Conservation (phyloP, 2,888 invertebrate genomes). For the Leucophenga montana region DNA sequence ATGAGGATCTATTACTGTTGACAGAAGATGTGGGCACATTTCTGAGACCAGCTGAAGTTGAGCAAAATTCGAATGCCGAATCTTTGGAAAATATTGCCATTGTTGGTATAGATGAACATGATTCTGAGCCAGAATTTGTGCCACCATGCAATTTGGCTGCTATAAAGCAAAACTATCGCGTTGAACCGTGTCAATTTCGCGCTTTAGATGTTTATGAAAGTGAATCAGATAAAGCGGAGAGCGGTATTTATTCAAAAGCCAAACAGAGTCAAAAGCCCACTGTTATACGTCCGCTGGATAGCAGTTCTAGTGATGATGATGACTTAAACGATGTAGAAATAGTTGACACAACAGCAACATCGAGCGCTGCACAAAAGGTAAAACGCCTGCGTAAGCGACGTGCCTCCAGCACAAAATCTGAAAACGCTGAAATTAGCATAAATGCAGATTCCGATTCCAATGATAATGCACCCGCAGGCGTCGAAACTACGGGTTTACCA, state of each 20-base stretch:
- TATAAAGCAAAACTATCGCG: slow-evolving; percentile 61
- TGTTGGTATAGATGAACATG: slow-evolving; percentile 34
- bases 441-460: slow-evolving; percentile 37
- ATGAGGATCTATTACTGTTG: slow-evolving; percentile 65
- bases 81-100: neutral
- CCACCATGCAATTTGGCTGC: slow-evolving; percentile 52
- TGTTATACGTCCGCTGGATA: slow-evolving; percentile 58
- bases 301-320: slow-evolving; percentile 56
- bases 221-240: slow-evolving; percentile 74
- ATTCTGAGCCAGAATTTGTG: slow-evolving; percentile 55
- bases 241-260: slow-evolving; percentile 66
- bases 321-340: slow-evolving; percentile 38
- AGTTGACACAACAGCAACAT: slow-evolving; percentile 35
- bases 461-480: slow-evolving; percentile 47
- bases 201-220: slow-evolving; percentile 77
- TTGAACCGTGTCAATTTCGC: slow-evolving; percentile 73
- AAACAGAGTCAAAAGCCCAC: slow-evolving; percentile 47
- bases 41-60: slow-evolving; percentile 36
- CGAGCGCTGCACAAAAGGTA: slow-evolving; percentile 50
- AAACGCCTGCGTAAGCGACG: slow-evolving; percentile 69
- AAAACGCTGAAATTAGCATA: slow-evolving; percentile 53
- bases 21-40: slow-evolving; percentile 59
- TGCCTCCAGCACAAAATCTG: slow-evolving; percentile 61
- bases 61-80: neutral
- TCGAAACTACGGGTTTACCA: slow-evolving; percentile 56